Evolutionary conservation across 2,113 vertebrate species (phyloP), one percentile per base, ranked within the genome.

Genomic region (Scartelaos histophorus): DNA sequence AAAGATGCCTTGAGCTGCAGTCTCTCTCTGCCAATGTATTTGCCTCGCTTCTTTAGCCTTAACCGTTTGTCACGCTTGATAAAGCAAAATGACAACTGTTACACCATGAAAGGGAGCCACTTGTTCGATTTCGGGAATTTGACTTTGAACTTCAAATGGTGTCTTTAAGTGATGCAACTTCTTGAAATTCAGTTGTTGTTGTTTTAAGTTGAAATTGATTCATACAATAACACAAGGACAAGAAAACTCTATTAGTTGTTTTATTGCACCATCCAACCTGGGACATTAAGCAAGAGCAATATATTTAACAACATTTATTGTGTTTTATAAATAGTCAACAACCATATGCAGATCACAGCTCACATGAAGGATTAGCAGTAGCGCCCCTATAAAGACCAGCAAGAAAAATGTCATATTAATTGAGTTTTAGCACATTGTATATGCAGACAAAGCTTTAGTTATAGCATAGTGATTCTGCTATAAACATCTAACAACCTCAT

Each of bases 91-190:
- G 82, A 87, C 85, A 77, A 79, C 74, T 73, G 75, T 80, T 75
- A 61, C 65, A 69, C 67, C 77, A 87, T 80, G 75, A 84, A 83
- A 85, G 72, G 38, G 67, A 47, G 58, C 61, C 64, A 76, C 80
- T 80, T 78, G 74, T 80, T 81, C 70, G 70, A 62, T 79, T 87
- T 77, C 45, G 29, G 70, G 67, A 70, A 87, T 64, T 81, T 66
- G 76, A 74, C 82, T 87, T 81, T 87, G 78, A 87, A 83, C 78
- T 70, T 61, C 16, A 49, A 70, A 81, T 64, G 22, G 76, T 70
- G 68, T 65, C 62, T 84, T 69, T 72, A 70, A 25, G 76, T 91
- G 90, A 91, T 82, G 89, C 86, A 90, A 89, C 78, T 38, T 62
- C 60, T 82, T 82, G 88, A 91, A 88, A 91, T 56, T 10, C 70